phyloP scores from a whole-genome alignment of 2,888 invertebrate species.

The Hydraecia micacea region DNA sequence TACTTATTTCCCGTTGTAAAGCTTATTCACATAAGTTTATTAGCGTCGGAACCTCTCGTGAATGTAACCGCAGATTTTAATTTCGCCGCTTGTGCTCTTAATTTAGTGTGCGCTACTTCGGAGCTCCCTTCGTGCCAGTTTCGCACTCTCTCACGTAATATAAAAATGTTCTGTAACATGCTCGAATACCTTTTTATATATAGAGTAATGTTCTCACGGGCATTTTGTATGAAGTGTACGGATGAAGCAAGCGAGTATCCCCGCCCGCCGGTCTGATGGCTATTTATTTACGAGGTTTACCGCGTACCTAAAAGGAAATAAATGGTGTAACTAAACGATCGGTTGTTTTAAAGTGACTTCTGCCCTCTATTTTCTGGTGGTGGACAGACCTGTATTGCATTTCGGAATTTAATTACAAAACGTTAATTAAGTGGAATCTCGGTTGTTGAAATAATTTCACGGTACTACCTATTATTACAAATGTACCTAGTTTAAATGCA shows the following conservation, averaged over 20 bases:
- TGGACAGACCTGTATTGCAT: not conserved
- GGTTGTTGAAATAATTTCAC: not conserved
- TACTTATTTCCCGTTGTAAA: conserved; percentile 66
- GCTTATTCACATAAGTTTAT: conserved; percentile 79
- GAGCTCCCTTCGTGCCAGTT: conserved; percentile 55
- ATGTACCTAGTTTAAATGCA: not conserved
- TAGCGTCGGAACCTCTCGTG: conserved; percentile 74
- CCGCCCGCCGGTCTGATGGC: conserved; percentile 19
- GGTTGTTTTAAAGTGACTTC: conserved; percentile 31
- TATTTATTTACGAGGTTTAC: conserved; percentile 44
- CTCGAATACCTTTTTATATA: conserved; percentile 41
- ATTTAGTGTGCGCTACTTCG: conserved; percentile 77
- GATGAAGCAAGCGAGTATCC: conserved; percentile 19
- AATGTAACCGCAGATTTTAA: conserved; percentile 83
- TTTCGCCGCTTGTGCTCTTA: conserved; percentile 79
- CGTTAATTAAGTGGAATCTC: not conserved
- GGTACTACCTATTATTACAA: not conserved
- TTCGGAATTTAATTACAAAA: conserved; percentile 8
- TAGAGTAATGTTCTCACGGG: conserved; percentile 35
- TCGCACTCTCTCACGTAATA: conserved; percentile 51
- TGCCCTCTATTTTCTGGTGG: not conserved
- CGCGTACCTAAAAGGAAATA: conserved; percentile 30
- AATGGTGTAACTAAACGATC: conserved; percentile 29
- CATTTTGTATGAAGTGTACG: conserved; percentile 16
- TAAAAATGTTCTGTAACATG: conserved; percentile 52